Conservation (phyloP, 2,888 invertebrate genomes). For the Cancer borealis region DNA sequence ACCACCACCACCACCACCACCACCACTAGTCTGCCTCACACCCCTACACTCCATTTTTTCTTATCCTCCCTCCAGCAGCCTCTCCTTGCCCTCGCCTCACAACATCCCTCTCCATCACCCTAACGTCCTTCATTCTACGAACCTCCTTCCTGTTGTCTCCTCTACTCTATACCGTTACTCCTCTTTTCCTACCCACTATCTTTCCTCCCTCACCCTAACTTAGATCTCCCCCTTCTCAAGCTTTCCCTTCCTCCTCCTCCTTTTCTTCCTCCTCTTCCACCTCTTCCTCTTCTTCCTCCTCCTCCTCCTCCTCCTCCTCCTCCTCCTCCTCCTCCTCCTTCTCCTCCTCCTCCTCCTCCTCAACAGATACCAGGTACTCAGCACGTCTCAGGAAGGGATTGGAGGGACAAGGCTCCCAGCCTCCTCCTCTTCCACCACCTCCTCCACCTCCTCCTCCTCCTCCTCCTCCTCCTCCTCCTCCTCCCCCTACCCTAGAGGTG, state of each 20-base stretch:
- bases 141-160: conserved; percentile 38
- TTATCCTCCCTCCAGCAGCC: conserved; percentile 3
- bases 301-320: neutral
- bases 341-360: neutral
- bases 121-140: conserved; percentile 15
- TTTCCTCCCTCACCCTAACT: neutral
- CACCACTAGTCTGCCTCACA: neutral
- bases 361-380: too few species aligned
- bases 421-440: too few species aligned
- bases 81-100: conserved; percentile 1
- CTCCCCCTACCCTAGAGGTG: too few species aligned
- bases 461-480: too few species aligned
- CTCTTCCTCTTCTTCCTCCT: too few species aligned
- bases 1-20: neutral
- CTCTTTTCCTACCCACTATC: neutral
- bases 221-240: neutral
- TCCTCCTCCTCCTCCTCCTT: neutral
- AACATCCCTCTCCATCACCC: neutral
- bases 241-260: neutral
- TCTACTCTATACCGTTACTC: neutral
- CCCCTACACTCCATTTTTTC: neutral
- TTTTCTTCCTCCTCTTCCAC: neutral
- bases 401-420: too few species aligned
- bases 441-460: too few species aligned
- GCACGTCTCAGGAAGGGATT: too few species aligned